phyloP scores from a whole-genome alignment of 1,140 invertebrate species.

The Trichomalopsis sarcophagae region DNA sequence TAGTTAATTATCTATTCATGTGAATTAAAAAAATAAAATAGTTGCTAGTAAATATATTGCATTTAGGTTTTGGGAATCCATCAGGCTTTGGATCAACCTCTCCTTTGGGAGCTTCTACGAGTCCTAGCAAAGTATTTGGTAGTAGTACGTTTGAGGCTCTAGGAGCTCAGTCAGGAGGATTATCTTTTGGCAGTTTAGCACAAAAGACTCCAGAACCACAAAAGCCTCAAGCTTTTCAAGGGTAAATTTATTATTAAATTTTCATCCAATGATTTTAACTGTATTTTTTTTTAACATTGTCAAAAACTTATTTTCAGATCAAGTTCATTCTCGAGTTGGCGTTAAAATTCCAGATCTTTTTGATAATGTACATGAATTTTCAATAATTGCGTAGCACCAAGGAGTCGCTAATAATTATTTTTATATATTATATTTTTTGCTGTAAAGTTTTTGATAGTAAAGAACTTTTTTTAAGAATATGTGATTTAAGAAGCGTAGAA shows the following conservation, averaged over 20 bases:
- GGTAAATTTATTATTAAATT: constrained; percentile 56
- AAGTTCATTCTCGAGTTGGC: constrained; percentile 71
- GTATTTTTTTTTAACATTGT: constrained; percentile 27
- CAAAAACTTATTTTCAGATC: constrained; percentile 62
- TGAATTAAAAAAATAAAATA: constrained; percentile 18
- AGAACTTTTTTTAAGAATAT: constrained; percentile 24
- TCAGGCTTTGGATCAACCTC: constrained; percentile 60
- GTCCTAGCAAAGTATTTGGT: constrained; percentile 67
- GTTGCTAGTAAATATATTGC: constrained; percentile 37
- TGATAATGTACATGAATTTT: constrained; percentile 22
- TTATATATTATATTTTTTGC: constrained; percentile 40
- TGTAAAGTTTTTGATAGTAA: constrained; percentile 35
- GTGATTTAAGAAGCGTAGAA: neutral
- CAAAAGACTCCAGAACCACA: constrained; percentile 67
- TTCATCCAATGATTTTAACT: constrained; percentile 12
- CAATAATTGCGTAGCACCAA: neutral
- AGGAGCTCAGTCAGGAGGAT: constrained; percentile 64
- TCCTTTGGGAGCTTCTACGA: constrained; percentile 55
- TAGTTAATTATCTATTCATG: constrained; percentile 23
- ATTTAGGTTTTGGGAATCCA: constrained; percentile 66
- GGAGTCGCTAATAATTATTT: constrained; percentile 26
- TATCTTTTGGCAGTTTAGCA: constrained; percentile 71
- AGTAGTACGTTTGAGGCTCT: constrained; percentile 67
- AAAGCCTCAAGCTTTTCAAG: constrained; percentile 65
- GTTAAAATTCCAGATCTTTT: constrained; percentile 52